Percentiles rank a stretch among this genome's conserved stretches.
Evolutionary conservation across 92 coral and sea anemone genomes (phyloP).

Genomic region (Porites rus): DNA sequence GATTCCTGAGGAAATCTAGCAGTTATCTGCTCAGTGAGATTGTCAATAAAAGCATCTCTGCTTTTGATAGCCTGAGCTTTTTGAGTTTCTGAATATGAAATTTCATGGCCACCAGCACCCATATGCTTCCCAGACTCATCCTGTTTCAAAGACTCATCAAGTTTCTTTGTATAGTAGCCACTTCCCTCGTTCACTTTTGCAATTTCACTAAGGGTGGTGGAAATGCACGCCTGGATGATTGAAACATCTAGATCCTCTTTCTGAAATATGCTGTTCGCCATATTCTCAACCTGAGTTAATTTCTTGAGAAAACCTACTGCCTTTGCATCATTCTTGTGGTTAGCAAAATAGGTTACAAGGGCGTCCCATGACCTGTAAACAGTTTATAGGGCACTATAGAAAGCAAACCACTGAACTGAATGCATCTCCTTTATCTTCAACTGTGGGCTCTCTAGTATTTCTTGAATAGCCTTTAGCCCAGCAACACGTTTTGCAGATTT

Average conservation of each 20-base stretch:
- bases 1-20: conserved; percentile 34
- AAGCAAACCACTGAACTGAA: conserved; percentile 26
- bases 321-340: conserved; percentile 25
- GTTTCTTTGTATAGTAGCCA: conserved; percentile 36
- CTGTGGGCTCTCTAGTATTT: conserved; percentile 18
- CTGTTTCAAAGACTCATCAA: conserved; percentile 22
- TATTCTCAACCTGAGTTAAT: conserved; percentile 3
- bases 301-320: conserved; percentile 23
- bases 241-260: conserved; percentile 35
- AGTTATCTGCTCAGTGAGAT: conserved; percentile 23
- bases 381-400: not conserved
- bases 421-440: conserved; percentile 45
- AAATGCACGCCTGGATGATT: conserved; percentile 11
- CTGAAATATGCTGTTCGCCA: conserved; percentile 24
- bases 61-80: conserved; percentile 38
- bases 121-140: conserved; percentile 23
- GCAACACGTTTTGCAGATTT: conserved; percentile 21
- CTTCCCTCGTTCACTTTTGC: conserved; percentile 21
- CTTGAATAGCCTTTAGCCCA: conserved; percentile 35
- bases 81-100: conserved; percentile 13
- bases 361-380: conserved; percentile 1
- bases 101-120: conserved; percentile 10
- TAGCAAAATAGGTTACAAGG: conserved; percentile 5
- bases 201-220: conserved; percentile 34
- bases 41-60: conserved; percentile 33